Evolutionary conservation across 2,888 invertebrate genomes (phyloP), one percentile per base, ranked within the genome.

Genomic region (Athalia rosae): DNA sequence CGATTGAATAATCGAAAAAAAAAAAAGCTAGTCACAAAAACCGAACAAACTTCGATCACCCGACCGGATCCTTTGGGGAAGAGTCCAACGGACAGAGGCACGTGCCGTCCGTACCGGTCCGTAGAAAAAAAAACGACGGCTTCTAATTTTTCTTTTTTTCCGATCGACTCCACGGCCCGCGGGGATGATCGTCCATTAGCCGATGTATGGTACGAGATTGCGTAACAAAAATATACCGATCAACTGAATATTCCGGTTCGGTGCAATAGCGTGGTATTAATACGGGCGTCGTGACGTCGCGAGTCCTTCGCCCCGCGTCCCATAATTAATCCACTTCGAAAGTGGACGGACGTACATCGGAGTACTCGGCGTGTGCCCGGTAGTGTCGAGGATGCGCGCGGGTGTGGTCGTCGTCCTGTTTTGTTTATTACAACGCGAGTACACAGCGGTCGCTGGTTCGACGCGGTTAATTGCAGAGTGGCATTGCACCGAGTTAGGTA

Each of bases 391-490:
- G 79, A 77, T 79, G 77, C 15, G 78, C 78, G 77, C 79, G 76
- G 77, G 77, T 77, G 77, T 76, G 59, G 53, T 62, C 45, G 45
- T 78, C 79, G 83, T 84, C 81, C 81, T 83, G 81, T 85, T 86
- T 84, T 81, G 84, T 86, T 87, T 86, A 85, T 85, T 83, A 84
- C 80, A 79, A 56, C 59, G 62, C 79, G 78, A 83, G 84, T 86
- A 80, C 7, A 58, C 41, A 9, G 79, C 76, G 83, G 83, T 86
- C 80, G 84, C 84, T 86, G 83, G 84, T 85, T 83, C 81, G 84
- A 80, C 82, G 85, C 82, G 85, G 87, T 88, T 87, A 88, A 88
- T 88, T 88, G 87, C 86, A 78, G 80, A 73, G 80, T 83, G 82
- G 83, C 81, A 82, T 79, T 79, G 81, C 79, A 81, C 80, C 77